Base-by-base conservation (phyloP, 2,888 invertebrate species). In the Sacculina carcini region DNA sequence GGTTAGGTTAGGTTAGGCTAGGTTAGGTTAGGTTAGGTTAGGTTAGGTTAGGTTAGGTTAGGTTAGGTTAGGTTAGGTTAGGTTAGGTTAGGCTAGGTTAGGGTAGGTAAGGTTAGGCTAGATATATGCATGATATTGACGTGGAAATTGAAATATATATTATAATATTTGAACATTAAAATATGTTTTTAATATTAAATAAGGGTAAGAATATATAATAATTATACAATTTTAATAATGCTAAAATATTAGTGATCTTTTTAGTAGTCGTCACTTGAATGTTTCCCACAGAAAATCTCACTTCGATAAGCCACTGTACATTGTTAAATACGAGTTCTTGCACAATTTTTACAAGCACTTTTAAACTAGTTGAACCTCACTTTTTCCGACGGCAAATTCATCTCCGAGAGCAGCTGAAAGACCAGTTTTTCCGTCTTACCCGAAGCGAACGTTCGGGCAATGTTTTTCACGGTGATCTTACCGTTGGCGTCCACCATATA, bases 381-480 rank as follows among this genome's bases (percentile, higher is more conserved):
- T 67, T 90, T 90, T 53, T 86, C 92, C 55, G 83, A 81, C 0
- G 96, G 92, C 57, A 99, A 73, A 24, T 82, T 87, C 56, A 94
- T 73, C 63, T 96, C 96, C 51, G 82, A 78, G 57, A 98, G 73
- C 66, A 87, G 89, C 64, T 96, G 92, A 70, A 94, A 94, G 32
- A 98, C 89, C 65, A 94, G 73, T 67, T 90, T 94, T 68, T 98
- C 98, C 5, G 94, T 92, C 71, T 92, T 92, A 32, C 98, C 98
- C n/a, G 96, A 96, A 3, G 96, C 94, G 69, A 98, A 98, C 53
- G 96, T 98, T 63, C 87, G 74, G 51, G 92, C 89, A 32, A 98
- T 82, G 48, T 89, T 85, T 70, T 89, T 85, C 3, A 96, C 90
- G 2, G 96, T 94, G 52, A 98, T 92, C 69, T 90, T 89, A 36